Conservation (phyloP, 2,113 vertebrate species). For the Pimephales promelas region DNA sequence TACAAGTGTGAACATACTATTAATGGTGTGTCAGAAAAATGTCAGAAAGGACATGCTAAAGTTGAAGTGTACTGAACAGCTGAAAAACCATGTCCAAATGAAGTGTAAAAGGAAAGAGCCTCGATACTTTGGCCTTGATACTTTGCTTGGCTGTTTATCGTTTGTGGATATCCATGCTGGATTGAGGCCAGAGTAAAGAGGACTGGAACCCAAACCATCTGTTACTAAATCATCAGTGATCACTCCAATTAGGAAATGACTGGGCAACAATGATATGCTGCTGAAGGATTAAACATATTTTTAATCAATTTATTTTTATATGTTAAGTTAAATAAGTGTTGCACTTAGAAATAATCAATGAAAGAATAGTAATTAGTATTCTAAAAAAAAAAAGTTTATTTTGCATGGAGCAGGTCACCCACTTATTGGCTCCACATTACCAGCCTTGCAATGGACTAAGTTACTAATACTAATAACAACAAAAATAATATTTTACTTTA, state of each 20-base stretch:
- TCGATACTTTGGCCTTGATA: conserved; percentile 53
- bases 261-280: conserved; percentile 11
- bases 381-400: too few relatives aligned
- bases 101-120: conserved; percentile 33
- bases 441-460: background rate
- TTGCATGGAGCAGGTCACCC: background rate
- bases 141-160: conserved; percentile 39
- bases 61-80: background rate
- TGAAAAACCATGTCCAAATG: background rate
- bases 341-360: background rate
- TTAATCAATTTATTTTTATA: too few relatives aligned
- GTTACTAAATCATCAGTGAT: conserved; percentile 47
- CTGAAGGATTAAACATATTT: conserved; percentile 11
- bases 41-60: background rate
- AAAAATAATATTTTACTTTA: background rate
- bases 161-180: conserved; percentile 47
- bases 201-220: conserved; percentile 44
- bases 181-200: conserved; percentile 45
- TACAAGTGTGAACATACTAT: too few relatives aligned
- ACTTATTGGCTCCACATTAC: background rate
- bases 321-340: background rate
- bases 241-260: conserved; percentile 46
- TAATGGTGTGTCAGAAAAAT: background rate
- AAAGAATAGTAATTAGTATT: background rate
- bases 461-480: background rate